Evolutionary conservation across 2,797 vertebrate genomes (phyloP).

Genomic region (Chloroceryle inda): DNA sequence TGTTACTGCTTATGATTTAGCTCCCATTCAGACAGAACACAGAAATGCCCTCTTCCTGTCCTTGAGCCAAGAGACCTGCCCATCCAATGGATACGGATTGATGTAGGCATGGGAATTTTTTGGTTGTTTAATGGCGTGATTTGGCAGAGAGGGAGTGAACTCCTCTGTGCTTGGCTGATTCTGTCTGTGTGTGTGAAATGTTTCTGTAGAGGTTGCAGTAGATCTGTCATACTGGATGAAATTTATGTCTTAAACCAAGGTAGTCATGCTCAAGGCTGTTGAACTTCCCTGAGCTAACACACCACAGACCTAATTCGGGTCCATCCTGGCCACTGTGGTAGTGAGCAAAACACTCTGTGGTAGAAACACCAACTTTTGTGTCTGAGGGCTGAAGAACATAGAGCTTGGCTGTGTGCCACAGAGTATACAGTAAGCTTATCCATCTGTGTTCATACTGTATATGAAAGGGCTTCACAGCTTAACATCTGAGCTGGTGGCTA

Average conservation of each 20-base stretch:
- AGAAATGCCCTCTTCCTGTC: background rate
- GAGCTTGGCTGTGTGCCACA: background rate
- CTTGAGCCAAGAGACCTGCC: background rate
- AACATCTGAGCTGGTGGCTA: background rate
- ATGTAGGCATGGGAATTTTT: background rate
- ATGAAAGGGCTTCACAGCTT: background rate
- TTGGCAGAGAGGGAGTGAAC: background rate
- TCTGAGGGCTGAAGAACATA: background rate
- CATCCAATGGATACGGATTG: background rate
- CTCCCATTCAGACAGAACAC: background rate
- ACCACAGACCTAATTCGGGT: background rate
- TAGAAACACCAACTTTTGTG: background rate
- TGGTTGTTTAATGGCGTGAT: background rate
- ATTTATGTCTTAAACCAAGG: background rate
- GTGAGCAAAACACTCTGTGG: background rate
- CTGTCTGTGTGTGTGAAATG: background rate
- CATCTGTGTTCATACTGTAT: background rate
- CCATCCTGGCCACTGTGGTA: background rate
- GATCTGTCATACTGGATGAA: background rate
- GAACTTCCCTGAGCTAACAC: background rate
- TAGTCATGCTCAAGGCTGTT: background rate
- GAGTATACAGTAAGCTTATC: background rate
- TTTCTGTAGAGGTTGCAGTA: background rate
- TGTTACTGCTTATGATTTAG: background rate
- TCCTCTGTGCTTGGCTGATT: background rate